These are phyloP conservation scores for Clarias batrachus DNA, from an alignment of 2,113 vertebrate genomes.

Conservation along the genomic window DNA sequence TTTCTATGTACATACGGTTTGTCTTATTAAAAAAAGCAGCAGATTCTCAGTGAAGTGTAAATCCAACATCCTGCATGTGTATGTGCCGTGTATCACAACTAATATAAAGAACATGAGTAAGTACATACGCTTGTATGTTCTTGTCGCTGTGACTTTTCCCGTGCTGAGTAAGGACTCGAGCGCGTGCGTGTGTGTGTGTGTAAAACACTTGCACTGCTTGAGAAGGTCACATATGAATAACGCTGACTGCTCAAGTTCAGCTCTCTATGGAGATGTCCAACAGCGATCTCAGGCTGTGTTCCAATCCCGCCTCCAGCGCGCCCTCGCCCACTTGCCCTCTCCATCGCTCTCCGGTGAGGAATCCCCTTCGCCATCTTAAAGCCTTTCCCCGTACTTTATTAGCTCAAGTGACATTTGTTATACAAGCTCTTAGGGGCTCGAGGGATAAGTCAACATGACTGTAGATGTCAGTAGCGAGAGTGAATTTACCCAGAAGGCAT, in stretches of 20 bases:
- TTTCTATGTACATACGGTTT: too few relatives aligned
- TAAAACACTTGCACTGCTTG: slow-evolving; percentile 15
- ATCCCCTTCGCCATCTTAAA: not conserved
- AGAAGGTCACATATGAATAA: slow-evolving; percentile 32
- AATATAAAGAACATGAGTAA: not conserved
- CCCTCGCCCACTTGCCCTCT: not conserved
- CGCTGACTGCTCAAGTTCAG: slow-evolving; percentile 25
- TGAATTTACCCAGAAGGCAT: not conserved
- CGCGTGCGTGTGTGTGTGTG: not conserved
- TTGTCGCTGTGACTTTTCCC: not conserved
- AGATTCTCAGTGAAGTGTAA: not conserved
- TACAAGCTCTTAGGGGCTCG: not conserved
- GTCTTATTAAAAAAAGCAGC: not conserved
- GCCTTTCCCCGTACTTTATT: not conserved
- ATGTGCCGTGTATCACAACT: not conserved
- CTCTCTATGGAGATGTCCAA: slow-evolving; percentile 22
- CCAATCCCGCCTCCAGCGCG: slow-evolving; percentile 8
- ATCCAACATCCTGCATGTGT: not conserved
- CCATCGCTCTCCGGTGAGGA: not conserved
- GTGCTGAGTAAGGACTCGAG: not conserved
- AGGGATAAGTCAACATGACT: not conserved
- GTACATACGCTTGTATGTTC: too few relatives aligned
- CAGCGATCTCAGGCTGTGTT: slow-evolving; percentile 14
- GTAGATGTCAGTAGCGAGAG: not conserved
- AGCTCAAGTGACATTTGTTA: slow-evolving; percentile 13